Conservation (phyloP, 1,140 invertebrate genomes). For the Archivesica marissinica region DNA sequence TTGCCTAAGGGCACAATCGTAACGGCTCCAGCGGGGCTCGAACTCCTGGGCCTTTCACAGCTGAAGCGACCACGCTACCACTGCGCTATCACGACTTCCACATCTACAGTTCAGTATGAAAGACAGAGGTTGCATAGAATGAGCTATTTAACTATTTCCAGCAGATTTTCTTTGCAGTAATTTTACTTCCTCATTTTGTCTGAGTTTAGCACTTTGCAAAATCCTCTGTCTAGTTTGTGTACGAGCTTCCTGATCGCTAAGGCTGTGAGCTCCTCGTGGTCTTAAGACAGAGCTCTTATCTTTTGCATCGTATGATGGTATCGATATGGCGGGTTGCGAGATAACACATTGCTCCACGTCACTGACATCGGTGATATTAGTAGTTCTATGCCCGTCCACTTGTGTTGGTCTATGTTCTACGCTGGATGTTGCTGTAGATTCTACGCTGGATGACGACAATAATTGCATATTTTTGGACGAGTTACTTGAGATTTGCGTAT, state of each 20-base stretch:
- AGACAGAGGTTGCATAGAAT: too few species aligned
- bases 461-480: neutral
- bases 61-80: too few species aligned
- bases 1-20: too few species aligned
- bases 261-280: neutral
- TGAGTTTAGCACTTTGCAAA: slow-evolving; percentile 40
- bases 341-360: neutral
- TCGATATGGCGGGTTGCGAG: neutral
- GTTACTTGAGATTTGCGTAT: neutral
- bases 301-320: neutral
- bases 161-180: slow-evolving; percentile 14
- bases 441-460: neutral
- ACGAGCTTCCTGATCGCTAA: slow-evolving; percentile 30
- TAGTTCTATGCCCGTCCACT: neutral
- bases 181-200: slow-evolving; percentile 23
- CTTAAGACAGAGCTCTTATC: neutral
- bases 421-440: neutral
- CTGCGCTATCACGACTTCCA: too few species aligned
- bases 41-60: too few species aligned
- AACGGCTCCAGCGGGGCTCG: too few species aligned
- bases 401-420: neutral
- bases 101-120: too few species aligned
- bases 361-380: neutral
- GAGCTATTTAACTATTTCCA: neutral
- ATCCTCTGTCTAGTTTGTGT: slow-evolving; percentile 42